Evolutionary conservation across 2,797 vertebrate species (phyloP).

Genomic region (Manis pentadactyla): DNA sequence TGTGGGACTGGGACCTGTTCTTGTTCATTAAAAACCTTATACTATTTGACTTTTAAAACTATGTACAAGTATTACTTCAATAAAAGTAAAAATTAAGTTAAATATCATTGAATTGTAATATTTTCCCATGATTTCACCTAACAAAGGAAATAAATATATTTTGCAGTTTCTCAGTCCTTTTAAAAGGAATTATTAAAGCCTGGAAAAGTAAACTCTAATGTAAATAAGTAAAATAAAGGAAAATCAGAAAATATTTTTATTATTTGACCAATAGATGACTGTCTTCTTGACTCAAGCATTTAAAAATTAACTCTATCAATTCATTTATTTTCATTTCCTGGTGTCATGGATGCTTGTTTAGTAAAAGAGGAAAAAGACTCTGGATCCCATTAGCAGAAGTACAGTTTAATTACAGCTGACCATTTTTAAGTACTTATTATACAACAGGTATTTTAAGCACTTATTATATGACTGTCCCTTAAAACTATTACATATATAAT

Average conservation of each 20-base stretch:
- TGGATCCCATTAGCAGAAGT: background rate
- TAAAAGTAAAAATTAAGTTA: constrained; percentile 47
- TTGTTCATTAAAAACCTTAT: constrained; percentile 13
- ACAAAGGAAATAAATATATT: background rate
- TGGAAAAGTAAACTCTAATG: constrained; percentile 9
- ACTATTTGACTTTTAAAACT: background rate
- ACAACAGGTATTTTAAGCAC: background rate
- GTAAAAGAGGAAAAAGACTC: constrained; percentile 12
- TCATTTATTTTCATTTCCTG: background rate
- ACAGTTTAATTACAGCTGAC: constrained; percentile 1
- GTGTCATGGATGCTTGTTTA: background rate
- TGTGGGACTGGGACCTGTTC: background rate
- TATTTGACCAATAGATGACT: background rate
- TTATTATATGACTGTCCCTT: background rate
- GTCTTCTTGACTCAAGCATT: background rate
- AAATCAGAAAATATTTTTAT: constrained; percentile 40
- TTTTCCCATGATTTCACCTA: constrained; percentile 9
- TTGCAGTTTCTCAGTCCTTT: background rate
- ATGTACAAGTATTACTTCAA: background rate
- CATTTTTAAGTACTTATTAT: background rate
- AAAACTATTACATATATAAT: background rate
- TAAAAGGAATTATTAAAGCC: background rate
- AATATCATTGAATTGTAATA: background rate
- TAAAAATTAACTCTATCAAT: constrained; percentile 15
- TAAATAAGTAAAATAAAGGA: constrained; percentile 43